phyloP scores from a whole-genome alignment of 2,888 invertebrate genomes.

The Anaspis maculata region DNA sequence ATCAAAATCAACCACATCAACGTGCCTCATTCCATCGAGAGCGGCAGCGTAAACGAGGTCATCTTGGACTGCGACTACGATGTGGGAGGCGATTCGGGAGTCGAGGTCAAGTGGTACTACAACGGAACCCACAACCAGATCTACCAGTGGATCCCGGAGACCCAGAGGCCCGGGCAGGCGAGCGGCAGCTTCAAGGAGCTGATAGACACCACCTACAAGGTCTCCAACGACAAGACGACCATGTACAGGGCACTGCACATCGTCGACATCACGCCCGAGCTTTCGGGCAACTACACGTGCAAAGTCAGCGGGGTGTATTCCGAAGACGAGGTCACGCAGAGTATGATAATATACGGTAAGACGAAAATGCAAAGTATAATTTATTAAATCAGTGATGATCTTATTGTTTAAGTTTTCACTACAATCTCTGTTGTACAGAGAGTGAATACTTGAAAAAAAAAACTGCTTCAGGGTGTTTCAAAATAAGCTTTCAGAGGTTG shows the following conservation, averaged over 20 bases:
- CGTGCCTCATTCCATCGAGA: conserved; percentile 25
- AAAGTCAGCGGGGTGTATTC: conserved; percentile 44
- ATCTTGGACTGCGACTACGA: conserved; percentile 46
- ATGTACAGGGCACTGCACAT: conserved; percentile 50
- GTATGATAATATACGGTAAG: conserved; percentile 51
- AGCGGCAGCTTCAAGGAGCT: conserved; percentile 35
- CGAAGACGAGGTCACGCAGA: conserved; percentile 40
- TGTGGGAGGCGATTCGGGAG: conserved; percentile 34
- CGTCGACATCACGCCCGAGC: conserved; percentile 41
- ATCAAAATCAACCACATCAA: conserved; percentile 29
- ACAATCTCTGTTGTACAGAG: too few relatives aligned
- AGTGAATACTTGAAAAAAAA: too few relatives aligned
- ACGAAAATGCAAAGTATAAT: too few relatives aligned
- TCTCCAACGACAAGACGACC: conserved; percentile 37
- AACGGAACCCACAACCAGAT: conserved; percentile 40
- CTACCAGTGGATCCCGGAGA: conserved; percentile 44
- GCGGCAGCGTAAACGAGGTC: conserved; percentile 30
- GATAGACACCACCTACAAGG: conserved; percentile 40
- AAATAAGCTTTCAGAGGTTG: too few relatives aligned
- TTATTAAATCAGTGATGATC: too few relatives aligned
- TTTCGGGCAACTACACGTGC: conserved; percentile 50
- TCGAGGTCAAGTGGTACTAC: conserved; percentile 47
- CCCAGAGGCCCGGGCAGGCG: conserved; percentile 27
- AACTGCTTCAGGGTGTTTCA: too few relatives aligned
- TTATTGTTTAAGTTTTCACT: too few relatives aligned